Percentiles rank a stretch among this genome's conserved stretches.
Conservation (phyloP, 2,888 invertebrate genomes). For the Euphydryas editha region DNA sequence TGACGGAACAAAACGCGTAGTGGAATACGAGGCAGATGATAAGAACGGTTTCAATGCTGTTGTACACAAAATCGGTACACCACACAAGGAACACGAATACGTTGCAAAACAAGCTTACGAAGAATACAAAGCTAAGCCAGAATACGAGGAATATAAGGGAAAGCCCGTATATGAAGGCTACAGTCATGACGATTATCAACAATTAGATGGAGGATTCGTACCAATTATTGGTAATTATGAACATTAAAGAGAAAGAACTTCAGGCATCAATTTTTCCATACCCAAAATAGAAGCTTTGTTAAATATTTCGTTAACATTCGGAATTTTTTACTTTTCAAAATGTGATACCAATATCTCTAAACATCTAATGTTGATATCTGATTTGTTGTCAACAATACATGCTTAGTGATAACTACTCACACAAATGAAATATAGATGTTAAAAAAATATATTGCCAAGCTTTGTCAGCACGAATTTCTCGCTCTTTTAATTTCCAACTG, state of each 20-base stretch:
- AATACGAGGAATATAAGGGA: constrained; percentile 17
- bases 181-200: constrained; percentile 52
- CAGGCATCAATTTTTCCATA: not conserved
- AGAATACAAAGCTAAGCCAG: constrained; percentile 45
- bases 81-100: constrained; percentile 55
- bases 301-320: not conserved
- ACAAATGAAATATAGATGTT: not conserved
- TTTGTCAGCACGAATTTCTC: not conserved
- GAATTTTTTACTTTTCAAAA: not conserved
- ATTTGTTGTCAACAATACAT: not conserved
- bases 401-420: too few species aligned
- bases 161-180: constrained; percentile 41
- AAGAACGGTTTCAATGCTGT: constrained; percentile 84
- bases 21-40: constrained; percentile 84
- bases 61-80: constrained; percentile 81
- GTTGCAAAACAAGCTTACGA: too few species aligned
- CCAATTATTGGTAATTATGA: constrained; percentile 62
- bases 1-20: constrained; percentile 83
- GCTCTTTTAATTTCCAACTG: not conserved
- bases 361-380: too few species aligned
- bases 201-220: constrained; percentile 66
- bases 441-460: constrained; percentile 4
- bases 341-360: not conserved
- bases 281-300: not conserved
- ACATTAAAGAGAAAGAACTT: constrained; percentile 49